Conservation (phyloP, 2,888 invertebrate genomes). For the Gymnocheta viridis region DNA sequence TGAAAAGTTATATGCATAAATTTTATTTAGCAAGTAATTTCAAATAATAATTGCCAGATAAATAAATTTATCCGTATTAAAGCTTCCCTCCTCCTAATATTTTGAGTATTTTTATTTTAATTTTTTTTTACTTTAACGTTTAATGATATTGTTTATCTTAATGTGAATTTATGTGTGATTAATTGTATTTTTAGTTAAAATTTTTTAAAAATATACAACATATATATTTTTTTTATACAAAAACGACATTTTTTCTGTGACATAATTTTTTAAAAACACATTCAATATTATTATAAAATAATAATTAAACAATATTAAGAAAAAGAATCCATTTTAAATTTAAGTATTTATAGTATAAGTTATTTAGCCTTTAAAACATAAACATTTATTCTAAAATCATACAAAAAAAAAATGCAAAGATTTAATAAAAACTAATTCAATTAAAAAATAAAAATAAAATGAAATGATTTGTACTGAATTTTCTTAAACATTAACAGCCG, state of each 20-base stretch:
- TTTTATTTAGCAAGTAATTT: no score
- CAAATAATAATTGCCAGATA: background rate
- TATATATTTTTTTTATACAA: constrained; percentile 57
- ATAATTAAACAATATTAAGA: constrained; percentile 25
- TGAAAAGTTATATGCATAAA: no score
- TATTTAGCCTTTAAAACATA: constrained; percentile 67
- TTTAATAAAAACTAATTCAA: constrained; percentile 60
- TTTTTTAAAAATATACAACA: constrained; percentile 54
- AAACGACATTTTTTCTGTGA: constrained; percentile 56
- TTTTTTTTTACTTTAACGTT: background rate
- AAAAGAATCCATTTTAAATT: constrained; percentile 56
- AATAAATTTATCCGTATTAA: constrained; percentile 9
- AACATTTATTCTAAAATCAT: constrained; percentile 61
- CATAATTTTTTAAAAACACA: constrained; percentile 58
- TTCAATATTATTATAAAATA: constrained; percentile 61
- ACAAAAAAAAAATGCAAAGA: constrained; percentile 35
- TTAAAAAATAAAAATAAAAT: constrained; percentile 37
- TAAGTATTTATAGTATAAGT: constrained; percentile 63
- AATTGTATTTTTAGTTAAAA: constrained; percentile 56
- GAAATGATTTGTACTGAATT: constrained; percentile 38
- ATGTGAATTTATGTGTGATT: constrained; percentile 22
- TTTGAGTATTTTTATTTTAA: background rate
- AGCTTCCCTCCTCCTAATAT: background rate
- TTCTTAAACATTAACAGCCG: constrained; percentile 14
- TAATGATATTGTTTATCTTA: constrained; percentile 16